Percentiles rank a stretch among this genome's conserved stretches.
Evolutionary conservation across 2,888 invertebrate species (phyloP).

Genomic region (Trypoxylon attenuatum): DNA sequence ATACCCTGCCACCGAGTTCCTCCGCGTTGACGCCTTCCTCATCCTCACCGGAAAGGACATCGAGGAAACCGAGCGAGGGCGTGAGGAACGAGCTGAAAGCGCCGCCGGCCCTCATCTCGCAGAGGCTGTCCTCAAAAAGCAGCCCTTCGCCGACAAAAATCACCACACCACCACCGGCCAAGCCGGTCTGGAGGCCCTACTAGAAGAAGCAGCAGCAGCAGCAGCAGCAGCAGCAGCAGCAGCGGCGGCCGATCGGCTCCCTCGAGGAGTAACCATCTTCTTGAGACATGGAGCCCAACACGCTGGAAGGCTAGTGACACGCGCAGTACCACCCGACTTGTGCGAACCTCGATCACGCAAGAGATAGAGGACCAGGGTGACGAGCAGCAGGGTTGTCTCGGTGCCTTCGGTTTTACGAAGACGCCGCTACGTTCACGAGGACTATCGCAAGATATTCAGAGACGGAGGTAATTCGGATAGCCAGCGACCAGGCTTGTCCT

Average conservation of each 20-base stretch:
- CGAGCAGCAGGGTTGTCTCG: too few species aligned
- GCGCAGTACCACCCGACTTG: not conserved
- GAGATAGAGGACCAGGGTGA: too few species aligned
- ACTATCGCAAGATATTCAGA: not conserved
- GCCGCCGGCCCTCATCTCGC: slow-evolving; percentile 62
- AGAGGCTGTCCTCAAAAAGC: slow-evolving; percentile 54
- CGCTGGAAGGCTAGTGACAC: slow-evolving; percentile 68
- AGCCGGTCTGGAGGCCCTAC: slow-evolving; percentile 72
- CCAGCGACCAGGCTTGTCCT: slow-evolving; percentile 8
- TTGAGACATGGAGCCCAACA: slow-evolving; percentile 1
- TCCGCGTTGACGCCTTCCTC: slow-evolving; percentile 44
- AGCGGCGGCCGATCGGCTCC: too few species aligned
- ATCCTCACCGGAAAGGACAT: slow-evolving; percentile 55
- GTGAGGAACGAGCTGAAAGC: slow-evolving; percentile 67
- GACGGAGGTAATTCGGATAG: not conserved
- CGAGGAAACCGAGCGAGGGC: slow-evolving; percentile 56
- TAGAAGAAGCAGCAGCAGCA: slow-evolving; percentile 38
- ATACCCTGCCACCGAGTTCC: slow-evolving; percentile 52
- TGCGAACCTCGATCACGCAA: not conserved
- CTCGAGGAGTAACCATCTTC: not conserved
- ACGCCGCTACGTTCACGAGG: not conserved
- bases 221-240: not conserved
- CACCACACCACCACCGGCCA: slow-evolving; percentile 57
- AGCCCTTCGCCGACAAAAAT: slow-evolving; percentile 68
- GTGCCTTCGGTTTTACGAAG: slow-evolving; percentile 7